These are phyloP conservation scores for Alloplasta piceator DNA, from an alignment of 2,888 invertebrate genomes.

Conservation along the genomic window DNA sequence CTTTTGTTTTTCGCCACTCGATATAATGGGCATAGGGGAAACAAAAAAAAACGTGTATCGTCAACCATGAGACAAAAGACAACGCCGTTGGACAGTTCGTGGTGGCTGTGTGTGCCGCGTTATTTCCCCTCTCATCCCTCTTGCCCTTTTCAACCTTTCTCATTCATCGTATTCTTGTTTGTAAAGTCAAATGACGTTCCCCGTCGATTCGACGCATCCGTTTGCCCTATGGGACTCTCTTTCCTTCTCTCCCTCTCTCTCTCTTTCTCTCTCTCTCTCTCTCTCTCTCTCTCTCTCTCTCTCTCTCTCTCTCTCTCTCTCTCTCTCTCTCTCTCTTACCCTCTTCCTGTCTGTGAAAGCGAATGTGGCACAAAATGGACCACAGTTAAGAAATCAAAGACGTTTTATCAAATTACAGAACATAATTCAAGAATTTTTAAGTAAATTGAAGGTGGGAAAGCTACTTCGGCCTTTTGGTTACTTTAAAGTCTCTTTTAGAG, in stretches of 20 bases:
- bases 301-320: not conserved
- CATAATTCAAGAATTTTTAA: too few relatives aligned
- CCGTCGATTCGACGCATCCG: slow-evolving; percentile 62
- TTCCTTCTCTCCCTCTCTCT: slow-evolving; percentile 4
- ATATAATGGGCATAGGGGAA: not conserved
- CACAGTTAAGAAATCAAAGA: too few relatives aligned
- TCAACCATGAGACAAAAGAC: slow-evolving; percentile 61
- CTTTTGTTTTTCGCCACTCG: too few relatives aligned
- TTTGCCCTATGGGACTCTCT: slow-evolving; percentile 56
- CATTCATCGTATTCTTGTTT: slow-evolving; percentile 66
- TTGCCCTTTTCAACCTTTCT: slow-evolving; percentile 41
- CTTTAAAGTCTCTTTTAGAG: too few relatives aligned
- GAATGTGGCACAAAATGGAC: not conserved
- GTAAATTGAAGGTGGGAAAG: too few relatives aligned
- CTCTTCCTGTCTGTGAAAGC: slow-evolving; percentile 11
- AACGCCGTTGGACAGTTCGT: slow-evolving; percentile 60
- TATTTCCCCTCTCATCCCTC: slow-evolving; percentile 48
- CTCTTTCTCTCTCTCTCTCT: slow-evolving; percentile 14
- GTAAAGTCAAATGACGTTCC: slow-evolving; percentile 67
- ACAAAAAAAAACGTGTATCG: slow-evolving; percentile 33
- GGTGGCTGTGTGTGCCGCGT: slow-evolving; percentile 55
- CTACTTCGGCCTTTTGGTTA: too few relatives aligned
- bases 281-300: slow-evolving; percentile 15
- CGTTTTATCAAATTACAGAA: too few relatives aligned
- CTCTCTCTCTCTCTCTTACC: not conserved